Evolutionary conservation across 2,888 invertebrate species (phyloP).

Genomic region (Eupelmus urozonus): DNA sequence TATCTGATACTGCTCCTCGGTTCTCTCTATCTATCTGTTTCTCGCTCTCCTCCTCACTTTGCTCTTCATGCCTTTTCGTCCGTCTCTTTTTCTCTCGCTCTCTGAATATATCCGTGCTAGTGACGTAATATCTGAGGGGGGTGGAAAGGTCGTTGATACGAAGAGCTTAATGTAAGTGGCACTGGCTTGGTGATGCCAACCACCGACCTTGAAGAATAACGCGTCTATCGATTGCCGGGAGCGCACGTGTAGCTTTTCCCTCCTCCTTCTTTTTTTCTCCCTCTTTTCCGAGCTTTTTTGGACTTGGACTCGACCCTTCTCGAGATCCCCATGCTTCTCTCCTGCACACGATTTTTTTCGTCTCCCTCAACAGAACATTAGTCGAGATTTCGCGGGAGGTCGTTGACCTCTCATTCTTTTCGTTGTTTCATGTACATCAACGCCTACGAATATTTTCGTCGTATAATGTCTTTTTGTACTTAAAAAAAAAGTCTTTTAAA

Average conservation of each 20-base stretch:
- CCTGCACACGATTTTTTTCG: neutral
- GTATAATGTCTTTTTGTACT: constrained; percentile 5
- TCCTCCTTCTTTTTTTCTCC: constrained; percentile 59
- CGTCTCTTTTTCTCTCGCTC: neutral
- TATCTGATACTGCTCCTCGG: too few relatives aligned
- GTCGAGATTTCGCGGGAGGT: constrained; percentile 53
- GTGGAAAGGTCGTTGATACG: constrained; percentile 74
- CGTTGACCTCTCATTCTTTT: constrained; percentile 55
- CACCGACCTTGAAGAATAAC: constrained; percentile 72
- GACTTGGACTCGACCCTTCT: neutral
- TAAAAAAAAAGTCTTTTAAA: neutral
- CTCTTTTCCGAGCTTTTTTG: constrained; percentile 46
- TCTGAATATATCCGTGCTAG: constrained; percentile 70
- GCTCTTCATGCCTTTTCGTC: neutral
- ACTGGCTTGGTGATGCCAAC: constrained; percentile 62
- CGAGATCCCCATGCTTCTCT: neutral
- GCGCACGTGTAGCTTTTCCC: constrained; percentile 68
- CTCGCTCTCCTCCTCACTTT: too few relatives aligned
- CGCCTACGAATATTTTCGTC: too few relatives aligned
- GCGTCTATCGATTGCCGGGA: constrained; percentile 71
- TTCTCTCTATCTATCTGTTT: too few relatives aligned
- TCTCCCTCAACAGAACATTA: constrained; percentile 21
- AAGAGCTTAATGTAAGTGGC: constrained; percentile 57
- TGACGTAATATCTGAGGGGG: constrained; percentile 71
- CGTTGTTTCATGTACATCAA: too few relatives aligned